phyloP scores from a whole-genome alignment of 1,140 invertebrate species.

The Fopius arisanus region DNA sequence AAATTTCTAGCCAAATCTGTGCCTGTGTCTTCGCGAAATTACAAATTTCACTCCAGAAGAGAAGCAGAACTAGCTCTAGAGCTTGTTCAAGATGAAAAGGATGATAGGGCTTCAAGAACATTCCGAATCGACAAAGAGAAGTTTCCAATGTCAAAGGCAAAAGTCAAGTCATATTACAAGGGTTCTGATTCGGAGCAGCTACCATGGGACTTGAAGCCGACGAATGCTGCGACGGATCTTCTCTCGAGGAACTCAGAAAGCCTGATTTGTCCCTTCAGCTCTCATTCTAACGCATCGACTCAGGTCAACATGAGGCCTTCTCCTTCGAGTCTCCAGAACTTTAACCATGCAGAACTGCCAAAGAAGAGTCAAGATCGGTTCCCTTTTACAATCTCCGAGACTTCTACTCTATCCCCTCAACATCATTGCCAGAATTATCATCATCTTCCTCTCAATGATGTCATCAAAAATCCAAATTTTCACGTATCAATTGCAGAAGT shows the following conservation, averaged over 20 bases:
- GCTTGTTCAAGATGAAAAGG: not conserved
- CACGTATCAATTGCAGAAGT: not conserved
- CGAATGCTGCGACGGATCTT: not conserved
- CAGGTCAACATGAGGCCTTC: constrained; percentile 13
- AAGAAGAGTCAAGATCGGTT: constrained; percentile 47
- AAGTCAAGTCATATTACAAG: no score
- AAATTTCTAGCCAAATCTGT: not conserved
- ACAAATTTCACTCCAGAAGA: not conserved
- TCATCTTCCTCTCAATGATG: not conserved
- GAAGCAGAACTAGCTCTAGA: not conserved
- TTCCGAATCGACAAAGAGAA: not conserved
- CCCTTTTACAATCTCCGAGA: constrained; percentile 50
- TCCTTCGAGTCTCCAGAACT: not conserved
- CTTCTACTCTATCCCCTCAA: constrained; percentile 13
- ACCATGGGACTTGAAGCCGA: not conserved
- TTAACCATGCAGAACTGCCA: not conserved
- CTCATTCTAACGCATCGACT: not conserved
- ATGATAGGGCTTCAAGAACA: not conserved
- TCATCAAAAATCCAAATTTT: not conserved
- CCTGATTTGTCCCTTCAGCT: not conserved
- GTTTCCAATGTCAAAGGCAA: not conserved
- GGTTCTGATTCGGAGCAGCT: not conserved
- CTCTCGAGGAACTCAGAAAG: not conserved
- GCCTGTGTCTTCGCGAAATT: not conserved
- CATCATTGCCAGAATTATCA: constrained; percentile 16